These are phyloP conservation scores for Sipunculus nudus DNA, from an alignment of 2,888 invertebrate genomes.

Conservation along the genomic window DNA sequence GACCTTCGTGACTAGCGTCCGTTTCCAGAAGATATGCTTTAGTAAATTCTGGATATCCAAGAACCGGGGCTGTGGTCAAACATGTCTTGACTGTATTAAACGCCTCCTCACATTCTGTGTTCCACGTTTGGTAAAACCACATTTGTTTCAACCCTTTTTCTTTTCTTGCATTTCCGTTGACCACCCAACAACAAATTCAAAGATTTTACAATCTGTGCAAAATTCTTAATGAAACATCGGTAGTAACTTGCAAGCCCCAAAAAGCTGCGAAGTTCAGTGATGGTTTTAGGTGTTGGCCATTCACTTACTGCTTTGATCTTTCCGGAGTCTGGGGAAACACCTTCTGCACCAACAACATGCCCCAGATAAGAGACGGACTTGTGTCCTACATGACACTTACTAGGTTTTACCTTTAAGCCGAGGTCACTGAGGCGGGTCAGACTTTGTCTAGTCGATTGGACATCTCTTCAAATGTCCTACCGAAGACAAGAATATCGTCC, in stretches of 20 bases:
- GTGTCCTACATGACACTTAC: conserved; percentile 35
- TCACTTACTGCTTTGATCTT: conserved; percentile 29
- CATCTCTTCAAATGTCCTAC: conserved; percentile 29
- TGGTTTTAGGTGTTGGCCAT: conserved; percentile 28
- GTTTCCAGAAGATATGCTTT: conserved; percentile 35
- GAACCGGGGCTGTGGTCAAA: conserved; percentile 29
- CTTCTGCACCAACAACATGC: conserved; percentile 26
- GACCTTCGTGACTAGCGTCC: conserved; percentile 32
- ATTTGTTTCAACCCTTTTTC: background rate
- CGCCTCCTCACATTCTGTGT: conserved; percentile 16
- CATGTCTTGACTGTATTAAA: conserved; percentile 24
- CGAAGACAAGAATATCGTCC: conserved; percentile 41
- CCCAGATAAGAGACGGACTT: conserved; percentile 21
- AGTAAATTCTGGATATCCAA: conserved; percentile 38
- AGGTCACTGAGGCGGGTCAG: conserved; percentile 23
- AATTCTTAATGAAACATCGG: conserved; percentile 31
- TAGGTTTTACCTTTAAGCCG: conserved; percentile 35
- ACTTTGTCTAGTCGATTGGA: conserved; percentile 34
- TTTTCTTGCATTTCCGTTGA: conserved; percentile 5
- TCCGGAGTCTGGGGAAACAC: too few species aligned
- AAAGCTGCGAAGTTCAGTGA: conserved; percentile 25
- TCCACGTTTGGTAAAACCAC: conserved; percentile 8
- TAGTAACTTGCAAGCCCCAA: conserved; percentile 36
- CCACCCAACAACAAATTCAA: conserved; percentile 24
- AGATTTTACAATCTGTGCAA: conserved; percentile 35